Evolutionary conservation across 2,888 invertebrate species (phyloP), one percentile per base, ranked within the genome.

Genomic region (Lasius fuliginosus): DNA sequence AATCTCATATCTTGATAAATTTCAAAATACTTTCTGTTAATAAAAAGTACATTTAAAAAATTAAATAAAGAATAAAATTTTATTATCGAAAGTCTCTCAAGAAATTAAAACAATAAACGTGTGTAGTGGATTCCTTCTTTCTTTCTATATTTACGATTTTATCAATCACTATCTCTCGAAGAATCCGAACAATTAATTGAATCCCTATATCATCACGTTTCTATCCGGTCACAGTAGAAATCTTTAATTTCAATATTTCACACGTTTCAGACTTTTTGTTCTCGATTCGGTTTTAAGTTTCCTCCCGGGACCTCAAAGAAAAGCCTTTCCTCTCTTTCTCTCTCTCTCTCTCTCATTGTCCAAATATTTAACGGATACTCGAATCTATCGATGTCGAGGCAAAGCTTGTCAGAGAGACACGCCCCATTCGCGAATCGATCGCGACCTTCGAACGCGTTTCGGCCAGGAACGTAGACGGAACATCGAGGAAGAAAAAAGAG

Each of bases 361-460:
- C 46, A 81, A 81, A 81, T 73, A 81, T 73, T 73, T 73, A 79
- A 73, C 60, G 46, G 36, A 46, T n/a, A 30, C 73, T 62, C 46
- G 33, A 79, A 71, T 79, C 73, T 46, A 79, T 79, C 73, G 79
- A 73, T 36, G 60, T 33, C n/a, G 69, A 33, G 71, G 73, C 58
- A 33, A 71, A 73, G 60, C n/a, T 69, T 23, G 8, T n/a, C 9
- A n/a, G 53, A 69, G 79, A 81, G 79, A 81, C 79, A 81, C 79
- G 60, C 79, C 73, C 79, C 79, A 42, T 23, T 79, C 46, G 56
- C 30, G 73, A 81, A 81, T 81, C 79, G 73, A 81, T 81, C 73
- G 73, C 79, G 73, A 73, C 79, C 79, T 81, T 81, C 79, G 79
- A 81, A 81, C 73, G 23, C 53, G n/a, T 69, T 69, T 69, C 71